These are phyloP conservation scores for Tonatia bakeri DNA, from an alignment of 2,113 vertebrate species.

Conservation along the genomic window DNA sequence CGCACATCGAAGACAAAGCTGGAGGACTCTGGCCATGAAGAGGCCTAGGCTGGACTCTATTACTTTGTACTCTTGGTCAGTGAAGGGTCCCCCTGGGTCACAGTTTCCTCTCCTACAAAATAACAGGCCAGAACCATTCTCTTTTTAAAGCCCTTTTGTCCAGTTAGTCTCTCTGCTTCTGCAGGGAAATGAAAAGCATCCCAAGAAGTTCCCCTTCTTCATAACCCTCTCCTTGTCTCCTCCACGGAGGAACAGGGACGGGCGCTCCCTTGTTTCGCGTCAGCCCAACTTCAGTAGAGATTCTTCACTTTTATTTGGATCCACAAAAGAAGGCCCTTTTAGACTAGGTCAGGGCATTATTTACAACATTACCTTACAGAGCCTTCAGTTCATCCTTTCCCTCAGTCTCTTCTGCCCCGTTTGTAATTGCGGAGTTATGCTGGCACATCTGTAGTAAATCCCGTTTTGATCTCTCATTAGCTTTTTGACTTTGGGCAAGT, in stretches of 20 bases:
- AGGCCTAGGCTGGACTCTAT: not conserved
- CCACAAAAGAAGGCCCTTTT: not conserved
- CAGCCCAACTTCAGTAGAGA: not conserved
- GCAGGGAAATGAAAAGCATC: not conserved
- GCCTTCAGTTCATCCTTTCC: not conserved
- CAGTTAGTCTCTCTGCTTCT: not conserved
- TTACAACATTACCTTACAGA: not conserved
- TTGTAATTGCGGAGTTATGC: slow-evolving; percentile 40
- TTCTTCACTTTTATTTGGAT: not conserved
- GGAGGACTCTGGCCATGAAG: not conserved
- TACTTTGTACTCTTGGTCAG: not conserved
- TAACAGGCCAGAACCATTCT: not conserved
- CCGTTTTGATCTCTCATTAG: slow-evolving; percentile 47
- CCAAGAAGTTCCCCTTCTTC: not conserved
- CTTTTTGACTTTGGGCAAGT: slow-evolving; percentile 43
- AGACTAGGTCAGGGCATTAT: not conserved
- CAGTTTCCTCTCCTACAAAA: not conserved
- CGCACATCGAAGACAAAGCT: not conserved
- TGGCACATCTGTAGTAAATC: slow-evolving; percentile 25
- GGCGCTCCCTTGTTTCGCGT: not conserved
- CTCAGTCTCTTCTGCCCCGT: not conserved
- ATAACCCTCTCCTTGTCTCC: not conserved
- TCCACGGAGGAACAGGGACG: not conserved
- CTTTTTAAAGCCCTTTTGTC: not conserved
- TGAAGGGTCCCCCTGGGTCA: not conserved